Percentiles rank a stretch among this genome's conserved stretches.
phyloP scores from a whole-genome alignment of 2,797 vertebrate genomes.

The Paratrypauchen microcephalus region DNA sequence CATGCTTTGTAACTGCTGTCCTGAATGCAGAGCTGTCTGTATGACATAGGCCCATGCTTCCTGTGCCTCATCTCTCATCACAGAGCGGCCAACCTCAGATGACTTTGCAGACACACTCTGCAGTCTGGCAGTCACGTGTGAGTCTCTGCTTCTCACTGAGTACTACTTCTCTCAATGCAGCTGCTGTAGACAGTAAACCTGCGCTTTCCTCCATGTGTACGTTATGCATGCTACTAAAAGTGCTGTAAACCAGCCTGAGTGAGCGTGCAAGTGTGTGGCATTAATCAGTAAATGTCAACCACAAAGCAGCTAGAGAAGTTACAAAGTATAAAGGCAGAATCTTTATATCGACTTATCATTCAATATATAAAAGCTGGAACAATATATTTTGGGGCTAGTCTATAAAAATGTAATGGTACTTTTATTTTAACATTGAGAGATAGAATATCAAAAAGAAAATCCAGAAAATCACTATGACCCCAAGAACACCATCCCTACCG shows the following conservation, averaged over 20 bases:
- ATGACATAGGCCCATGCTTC: slow-evolving; percentile 34
- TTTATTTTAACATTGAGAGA: too few species aligned
- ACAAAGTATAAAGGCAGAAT: not conserved
- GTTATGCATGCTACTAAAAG: slow-evolving; percentile 2
- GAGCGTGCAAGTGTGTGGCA: not conserved
- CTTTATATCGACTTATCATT: not conserved
- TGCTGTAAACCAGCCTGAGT: not conserved
- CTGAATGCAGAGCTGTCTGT: slow-evolving; percentile 11
- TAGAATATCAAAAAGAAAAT: too few species aligned
- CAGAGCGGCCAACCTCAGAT: slow-evolving; percentile 72
- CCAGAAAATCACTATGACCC: too few species aligned
- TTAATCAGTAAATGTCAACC: not conserved
- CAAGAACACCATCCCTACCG: too few species aligned
- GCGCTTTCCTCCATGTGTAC: slow-evolving; percentile 27
- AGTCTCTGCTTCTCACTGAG: slow-evolving; percentile 52
- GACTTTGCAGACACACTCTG: slow-evolving; percentile 77
- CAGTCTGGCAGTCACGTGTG: slow-evolving; percentile 66
- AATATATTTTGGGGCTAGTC: too few species aligned
- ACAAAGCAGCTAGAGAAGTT: not conserved
- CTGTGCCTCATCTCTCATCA: slow-evolving; percentile 65
- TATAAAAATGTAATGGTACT: too few species aligned
- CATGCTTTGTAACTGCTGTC: slow-evolving; percentile 8
- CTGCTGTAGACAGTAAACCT: slow-evolving; percentile 29
- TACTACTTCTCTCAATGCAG: slow-evolving; percentile 50
- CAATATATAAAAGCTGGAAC: too few species aligned